A percentile compares a stretch with the other conserved stretches of the same genome.
phyloP scores from a whole-genome alignment of 2,113 vertebrate genomes.

The Pterocles burchelli region DNA sequence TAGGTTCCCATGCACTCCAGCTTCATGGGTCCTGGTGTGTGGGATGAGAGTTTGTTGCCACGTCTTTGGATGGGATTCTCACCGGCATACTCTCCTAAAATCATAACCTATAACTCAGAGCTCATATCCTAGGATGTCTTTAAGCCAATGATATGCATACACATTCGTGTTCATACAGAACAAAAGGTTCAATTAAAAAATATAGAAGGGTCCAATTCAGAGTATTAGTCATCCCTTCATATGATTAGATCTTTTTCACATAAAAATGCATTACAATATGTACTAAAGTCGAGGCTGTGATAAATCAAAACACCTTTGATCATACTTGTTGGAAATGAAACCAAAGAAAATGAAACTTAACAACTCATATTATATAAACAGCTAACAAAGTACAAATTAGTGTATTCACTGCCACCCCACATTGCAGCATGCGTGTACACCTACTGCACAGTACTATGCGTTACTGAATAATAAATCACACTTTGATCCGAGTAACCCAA shows the following conservation, averaged over 20 bases:
- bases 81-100: neutral
- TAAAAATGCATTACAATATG: neutral
- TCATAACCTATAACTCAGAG: neutral
- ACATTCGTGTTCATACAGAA: neutral
- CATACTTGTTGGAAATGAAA: neutral
- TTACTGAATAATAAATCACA: conserved; percentile 50
- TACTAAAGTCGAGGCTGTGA: neutral
- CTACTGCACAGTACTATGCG: neutral
- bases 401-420: neutral
- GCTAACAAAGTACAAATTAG: neutral
- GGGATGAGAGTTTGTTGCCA: neutral
- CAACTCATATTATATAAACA: neutral
- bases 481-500: conserved; percentile 54
- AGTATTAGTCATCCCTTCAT: neutral
- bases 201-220: neutral
- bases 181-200: neutral
- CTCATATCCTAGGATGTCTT: neutral
- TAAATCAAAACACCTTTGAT: conserved; percentile 10
- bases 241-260: neutral
- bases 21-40: neutral
- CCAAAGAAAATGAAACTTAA: neutral
- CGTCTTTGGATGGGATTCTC: neutral
- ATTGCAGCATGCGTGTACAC: neutral
- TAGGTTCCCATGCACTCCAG: rapidly evolving
- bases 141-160: neutral